These are phyloP conservation scores for Petrocephalus microphthalmus DNA, from an alignment of 2,113 vertebrate species.

Conservation along the genomic window DNA sequence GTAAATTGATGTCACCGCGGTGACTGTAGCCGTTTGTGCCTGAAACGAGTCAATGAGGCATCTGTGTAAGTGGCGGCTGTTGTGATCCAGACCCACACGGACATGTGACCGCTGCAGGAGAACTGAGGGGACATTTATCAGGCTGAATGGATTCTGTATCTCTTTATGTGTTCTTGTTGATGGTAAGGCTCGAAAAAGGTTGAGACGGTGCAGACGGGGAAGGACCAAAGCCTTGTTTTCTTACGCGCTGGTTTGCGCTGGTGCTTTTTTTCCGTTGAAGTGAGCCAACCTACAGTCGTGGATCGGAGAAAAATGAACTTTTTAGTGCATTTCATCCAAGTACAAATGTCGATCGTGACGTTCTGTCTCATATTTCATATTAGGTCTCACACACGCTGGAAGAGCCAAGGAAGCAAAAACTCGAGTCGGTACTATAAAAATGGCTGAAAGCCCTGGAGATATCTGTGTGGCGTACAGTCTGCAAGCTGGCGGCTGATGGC, in stretches of 20 bases:
- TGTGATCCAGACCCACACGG: not conserved
- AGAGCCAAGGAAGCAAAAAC: not conserved
- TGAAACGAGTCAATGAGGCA: not conserved
- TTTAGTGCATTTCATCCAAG: not conserved
- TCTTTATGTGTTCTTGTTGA: not conserved
- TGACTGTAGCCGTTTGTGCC: not conserved
- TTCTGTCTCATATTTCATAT: not conserved
- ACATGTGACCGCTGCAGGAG: not conserved
- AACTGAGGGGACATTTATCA: not conserved
- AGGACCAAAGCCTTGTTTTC: not conserved
- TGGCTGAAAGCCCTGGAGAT: not conserved
- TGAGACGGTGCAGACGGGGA: not conserved
- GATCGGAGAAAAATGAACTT: no score
- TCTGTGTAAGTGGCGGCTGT: not conserved
- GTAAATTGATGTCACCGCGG: not conserved
- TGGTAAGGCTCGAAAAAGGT: not conserved
- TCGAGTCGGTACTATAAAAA: not conserved
- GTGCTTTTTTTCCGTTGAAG: not conserved
- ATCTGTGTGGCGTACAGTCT: not conserved
- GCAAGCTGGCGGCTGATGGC: slow-evolving; percentile 3
- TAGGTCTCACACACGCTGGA: not conserved
- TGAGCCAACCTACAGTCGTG: not conserved
- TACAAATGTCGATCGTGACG: not conserved
- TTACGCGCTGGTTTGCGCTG: not conserved
- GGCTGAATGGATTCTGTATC: slow-evolving; percentile 2